Evolutionary conservation across 2,888 invertebrate species (phyloP), one percentile per base, ranked within the genome.

Genomic region (Lasioglossum figueresi): DNA sequence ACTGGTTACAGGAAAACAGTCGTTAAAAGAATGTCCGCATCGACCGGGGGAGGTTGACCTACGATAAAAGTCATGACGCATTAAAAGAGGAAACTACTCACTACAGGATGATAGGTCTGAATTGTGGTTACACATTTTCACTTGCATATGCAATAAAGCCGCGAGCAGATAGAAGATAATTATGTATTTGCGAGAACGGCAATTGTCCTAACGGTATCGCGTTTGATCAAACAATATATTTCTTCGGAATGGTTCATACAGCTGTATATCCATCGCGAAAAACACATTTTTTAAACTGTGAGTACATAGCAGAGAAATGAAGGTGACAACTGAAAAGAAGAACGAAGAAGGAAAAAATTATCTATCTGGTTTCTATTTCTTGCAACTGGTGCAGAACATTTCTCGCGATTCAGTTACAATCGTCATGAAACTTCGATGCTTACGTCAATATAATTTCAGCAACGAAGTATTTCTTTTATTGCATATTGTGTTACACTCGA

Each of bases 11-110:
- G 87, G 89, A 89, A 88, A 87, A 27, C 52, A 79, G 73, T 88
- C 75, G 82, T 89, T 89, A 89, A 82, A 88, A 86, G 87, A 78
- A 76, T 79, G 31, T 79, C 19, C 78, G 63, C 52, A 83, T 82
- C 76, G 79, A 83, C 27, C 71, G 34, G 74, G 80, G 84, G 74
- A 76, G 83, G 74, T 71, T 68, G 16, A 70, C 37, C 63, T 52
- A 63, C 27, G 80, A 88, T 85, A 88, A 87, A 43, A 82, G 79
- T 79, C 40, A 43, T 78, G 83, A 83, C 84, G 82, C 81, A 76
- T 77, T 87, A 59, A 68, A 82, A 76, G 79, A 82, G 80, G 82
- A 79, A 87, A 89, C 68, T 71, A 77, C 27, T 76, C 37, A 68
- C 78, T 75, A 37, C 43, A 71, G 70, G 27, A 59, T 52, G 71